phyloP scores from a whole-genome alignment of 2,888 invertebrate species.

The Nemotelus pantherinus region DNA sequence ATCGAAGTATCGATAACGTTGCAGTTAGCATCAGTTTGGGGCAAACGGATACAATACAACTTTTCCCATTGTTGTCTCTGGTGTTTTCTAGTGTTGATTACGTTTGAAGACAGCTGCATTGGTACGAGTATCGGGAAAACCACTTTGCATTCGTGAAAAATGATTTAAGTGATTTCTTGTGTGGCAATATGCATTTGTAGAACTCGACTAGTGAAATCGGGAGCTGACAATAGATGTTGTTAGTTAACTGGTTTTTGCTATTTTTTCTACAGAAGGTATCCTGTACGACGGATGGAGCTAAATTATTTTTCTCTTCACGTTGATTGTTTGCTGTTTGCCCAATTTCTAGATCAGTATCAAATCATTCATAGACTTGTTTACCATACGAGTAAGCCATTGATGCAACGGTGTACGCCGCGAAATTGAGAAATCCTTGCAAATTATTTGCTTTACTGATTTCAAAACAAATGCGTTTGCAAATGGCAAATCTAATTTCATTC shows the following conservation, averaged over 20 bases:
- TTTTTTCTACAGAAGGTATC: too few relatives aligned
- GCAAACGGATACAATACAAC: constrained; percentile 1
- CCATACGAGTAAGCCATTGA: too few relatives aligned
- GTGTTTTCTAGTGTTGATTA: constrained; percentile 25
- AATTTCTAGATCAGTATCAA: too few relatives aligned
- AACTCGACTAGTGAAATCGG: neutral
- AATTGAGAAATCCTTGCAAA: neutral
- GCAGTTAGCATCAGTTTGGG: neutral
- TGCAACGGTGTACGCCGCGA: too few relatives aligned
- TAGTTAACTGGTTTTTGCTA: too few relatives aligned
- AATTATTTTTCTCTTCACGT: too few relatives aligned
- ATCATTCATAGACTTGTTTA: too few relatives aligned
- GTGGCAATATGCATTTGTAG: neutral
- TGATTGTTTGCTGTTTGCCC: too few relatives aligned
- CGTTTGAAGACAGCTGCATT: constrained; percentile 28
- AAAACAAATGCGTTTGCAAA: too few relatives aligned
- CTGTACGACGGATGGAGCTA: too few relatives aligned
- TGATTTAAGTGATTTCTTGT: constrained; percentile 32
- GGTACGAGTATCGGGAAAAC: constrained; percentile 20
- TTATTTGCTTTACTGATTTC: neutral
- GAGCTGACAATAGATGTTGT: too few relatives aligned
- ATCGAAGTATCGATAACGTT: constrained; percentile 8
- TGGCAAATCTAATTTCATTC: neutral
- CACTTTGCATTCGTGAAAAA: constrained; percentile 34
- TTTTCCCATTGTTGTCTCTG: neutral